These are phyloP conservation scores for Dichetophora obliterata DNA, from an alignment of 2,888 invertebrate species.

Conservation along the genomic window DNA sequence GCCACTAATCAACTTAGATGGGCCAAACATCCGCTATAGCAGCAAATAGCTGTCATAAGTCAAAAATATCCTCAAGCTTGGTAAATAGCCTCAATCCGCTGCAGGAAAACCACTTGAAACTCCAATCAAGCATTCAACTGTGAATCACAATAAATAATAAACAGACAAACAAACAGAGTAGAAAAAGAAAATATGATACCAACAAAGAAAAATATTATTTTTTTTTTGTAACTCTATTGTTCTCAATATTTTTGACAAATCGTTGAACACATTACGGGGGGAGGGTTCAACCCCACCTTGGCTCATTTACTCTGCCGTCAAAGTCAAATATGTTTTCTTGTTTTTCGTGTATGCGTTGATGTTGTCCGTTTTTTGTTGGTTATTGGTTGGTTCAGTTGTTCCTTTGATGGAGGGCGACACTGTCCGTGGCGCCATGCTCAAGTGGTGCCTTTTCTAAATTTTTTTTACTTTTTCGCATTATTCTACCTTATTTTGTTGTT, in stretches of 20 bases:
- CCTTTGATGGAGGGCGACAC: constrained; percentile 20
- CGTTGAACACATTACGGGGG: constrained; percentile 15
- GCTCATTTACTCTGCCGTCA: neutral
- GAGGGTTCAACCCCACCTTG: neutral
- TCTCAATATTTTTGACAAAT: constrained; percentile 46
- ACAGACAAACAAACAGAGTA: constrained; percentile 47
- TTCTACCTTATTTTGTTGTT: neutral
- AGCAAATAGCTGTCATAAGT: constrained; percentile 43
- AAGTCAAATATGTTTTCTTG: constrained; percentile 16
- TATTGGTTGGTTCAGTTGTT: constrained; percentile 34
- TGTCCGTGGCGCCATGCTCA: constrained; percentile 34
- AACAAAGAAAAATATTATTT: constrained; percentile 53
- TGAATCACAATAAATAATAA: constrained; percentile 68
- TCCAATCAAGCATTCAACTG: constrained; percentile 68
- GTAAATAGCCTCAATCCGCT: constrained; percentile 27
- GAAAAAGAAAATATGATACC: constrained; percentile 35
- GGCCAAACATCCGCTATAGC: constrained; percentile 51
- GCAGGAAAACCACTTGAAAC: constrained; percentile 63
- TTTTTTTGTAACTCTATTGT: constrained; percentile 62
- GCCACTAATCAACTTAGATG: constrained; percentile 65
- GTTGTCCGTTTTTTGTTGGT: constrained; percentile 7
- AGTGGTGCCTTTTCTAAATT: constrained; percentile 5
- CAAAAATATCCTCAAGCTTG: constrained; percentile 32
- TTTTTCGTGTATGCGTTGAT: constrained; percentile 4
- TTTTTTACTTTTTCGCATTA: constrained; percentile 25